A percentile compares a stretch with the other conserved stretches of the same genome.
phyloP scores from a whole-genome alignment of 2,888 invertebrate species.

The Torymus auratus region DNA sequence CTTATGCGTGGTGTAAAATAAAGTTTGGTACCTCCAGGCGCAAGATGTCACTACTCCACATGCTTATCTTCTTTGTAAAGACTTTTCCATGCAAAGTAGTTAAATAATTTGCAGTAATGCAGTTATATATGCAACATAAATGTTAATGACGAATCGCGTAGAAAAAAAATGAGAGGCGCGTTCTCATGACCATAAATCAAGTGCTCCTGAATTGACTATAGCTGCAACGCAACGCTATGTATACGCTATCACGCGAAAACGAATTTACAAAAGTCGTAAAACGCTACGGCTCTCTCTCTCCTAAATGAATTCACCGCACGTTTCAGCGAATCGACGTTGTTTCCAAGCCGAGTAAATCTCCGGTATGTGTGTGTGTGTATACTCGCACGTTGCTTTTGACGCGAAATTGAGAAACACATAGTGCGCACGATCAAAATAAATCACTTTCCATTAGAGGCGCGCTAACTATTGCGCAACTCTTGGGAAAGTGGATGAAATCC shows the following conservation, averaged over 20 bases:
- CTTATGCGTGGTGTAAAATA: no score
- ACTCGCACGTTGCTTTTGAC: background rate
- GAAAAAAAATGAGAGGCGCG: no score
- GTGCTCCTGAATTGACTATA: slow-evolving; percentile 6
- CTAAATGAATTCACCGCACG: slow-evolving; percentile 21
- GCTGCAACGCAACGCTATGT: background rate
- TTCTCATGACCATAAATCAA: slow-evolving; percentile 11
- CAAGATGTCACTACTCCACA: no score
- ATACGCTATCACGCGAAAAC: no score
- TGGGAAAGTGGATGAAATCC: slow-evolving; percentile 31
- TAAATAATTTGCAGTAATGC: no score
- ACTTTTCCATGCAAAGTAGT: background rate
- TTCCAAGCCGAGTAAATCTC: background rate
- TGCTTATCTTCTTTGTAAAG: background rate
- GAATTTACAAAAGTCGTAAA: background rate
- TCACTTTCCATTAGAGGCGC: slow-evolving; percentile 56
- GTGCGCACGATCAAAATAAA: slow-evolving; percentile 40
- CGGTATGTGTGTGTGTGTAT: background rate
- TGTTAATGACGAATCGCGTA: no score
- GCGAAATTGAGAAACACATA: slow-evolving; percentile 13
- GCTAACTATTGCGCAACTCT: slow-evolving; percentile 32
- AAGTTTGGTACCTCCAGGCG: no score
- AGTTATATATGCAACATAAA: no score
- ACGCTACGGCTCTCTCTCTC: background rate
- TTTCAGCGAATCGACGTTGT: slow-evolving; percentile 1